These are phyloP conservation scores for Ganaspis brasiliensis DNA, from an alignment of 2,888 invertebrate genomes.

Conservation along the genomic window DNA sequence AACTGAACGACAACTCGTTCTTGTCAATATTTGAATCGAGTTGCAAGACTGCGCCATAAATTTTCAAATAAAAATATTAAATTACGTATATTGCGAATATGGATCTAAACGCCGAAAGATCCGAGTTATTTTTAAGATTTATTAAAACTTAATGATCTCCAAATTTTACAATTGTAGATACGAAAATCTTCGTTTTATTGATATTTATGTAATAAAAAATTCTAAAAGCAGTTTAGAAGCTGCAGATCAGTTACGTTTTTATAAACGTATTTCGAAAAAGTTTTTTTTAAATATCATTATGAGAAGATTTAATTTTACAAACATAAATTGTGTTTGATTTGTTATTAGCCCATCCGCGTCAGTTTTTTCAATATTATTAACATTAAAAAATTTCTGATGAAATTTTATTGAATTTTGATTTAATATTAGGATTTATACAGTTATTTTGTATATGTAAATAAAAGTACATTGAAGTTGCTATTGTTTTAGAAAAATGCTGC, in stretches of 20 bases:
- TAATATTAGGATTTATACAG: conserved; percentile 17
- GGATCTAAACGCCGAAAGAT: conserved; percentile 35
- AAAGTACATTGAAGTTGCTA: background rate
- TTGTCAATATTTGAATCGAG: conserved; percentile 21
- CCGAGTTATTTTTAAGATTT: conserved; percentile 38
- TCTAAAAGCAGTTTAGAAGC: conserved; percentile 26
- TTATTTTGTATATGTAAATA: conserved; percentile 30
- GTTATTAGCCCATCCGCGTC: conserved; percentile 26
- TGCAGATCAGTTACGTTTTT: conserved; percentile 8
- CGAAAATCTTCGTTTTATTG: conserved; percentile 32
- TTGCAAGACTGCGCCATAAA: conserved; percentile 36
- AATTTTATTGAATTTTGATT: conserved; percentile 14
- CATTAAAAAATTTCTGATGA: background rate
- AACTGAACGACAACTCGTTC: background rate
- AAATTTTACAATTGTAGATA: conserved; percentile 42
- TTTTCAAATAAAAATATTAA: background rate
- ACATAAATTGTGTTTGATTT: conserved; percentile 27
- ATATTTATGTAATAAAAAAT: conserved; percentile 32
- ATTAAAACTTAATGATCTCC: conserved; percentile 42
- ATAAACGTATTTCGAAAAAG: background rate
- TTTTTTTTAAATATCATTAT: background rate
- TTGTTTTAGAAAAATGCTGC: conserved; percentile 15
- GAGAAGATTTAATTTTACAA: conserved; percentile 11
- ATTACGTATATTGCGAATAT: conserved; percentile 9
- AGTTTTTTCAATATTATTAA: background rate